A percentile compares a stretch with the other conserved stretches of the same genome.
Evolutionary conservation across 2,888 invertebrate genomes (phyloP).

Genomic region (Aphelenchoides bicaudatus): DNA sequence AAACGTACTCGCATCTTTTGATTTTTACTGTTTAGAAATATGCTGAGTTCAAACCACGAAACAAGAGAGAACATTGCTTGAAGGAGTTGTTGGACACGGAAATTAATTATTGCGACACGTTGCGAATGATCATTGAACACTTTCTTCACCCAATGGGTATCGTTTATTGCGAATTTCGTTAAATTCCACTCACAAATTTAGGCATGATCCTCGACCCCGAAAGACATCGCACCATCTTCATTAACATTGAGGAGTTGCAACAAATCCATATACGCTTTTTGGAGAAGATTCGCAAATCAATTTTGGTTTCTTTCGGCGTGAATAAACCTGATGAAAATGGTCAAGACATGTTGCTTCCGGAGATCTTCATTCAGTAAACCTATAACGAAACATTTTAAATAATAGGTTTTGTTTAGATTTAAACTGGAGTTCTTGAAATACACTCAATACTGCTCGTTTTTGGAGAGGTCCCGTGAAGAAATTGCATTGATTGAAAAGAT

Average conservation of each 20-base stretch:
- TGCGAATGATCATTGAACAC: conserved; percentile 65
- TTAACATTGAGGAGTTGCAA: conserved; percentile 2
- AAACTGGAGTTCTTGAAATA: conserved; percentile 85
- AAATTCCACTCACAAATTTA: too few species aligned
- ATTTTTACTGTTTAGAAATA: conserved; percentile 40
- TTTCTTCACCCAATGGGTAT: conserved; percentile 65
- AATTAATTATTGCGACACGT: conserved; percentile 82
- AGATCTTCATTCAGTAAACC: conserved; percentile 2
- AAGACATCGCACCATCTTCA: not conserved
- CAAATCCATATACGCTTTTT: not conserved
- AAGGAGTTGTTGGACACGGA: conserved; percentile 90
- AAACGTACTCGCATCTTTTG: too few species aligned
- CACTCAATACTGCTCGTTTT: conserved; percentile 90
- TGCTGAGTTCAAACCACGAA: conserved; percentile 63
- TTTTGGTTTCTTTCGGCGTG: not conserved
- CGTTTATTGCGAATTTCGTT: not conserved
- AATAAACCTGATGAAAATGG: not conserved
- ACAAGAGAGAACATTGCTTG: conserved; percentile 79
- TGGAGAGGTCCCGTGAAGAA: conserved; percentile 80
- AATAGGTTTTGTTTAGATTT: conserved; percentile 66
- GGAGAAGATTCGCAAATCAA: not conserved
- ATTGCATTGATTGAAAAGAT: conserved; percentile 70
- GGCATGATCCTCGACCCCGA: not conserved
- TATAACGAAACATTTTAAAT: not conserved
- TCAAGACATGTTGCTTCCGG: not conserved